Percentiles rank a stretch among this genome's conserved stretches.
phyloP scores from a whole-genome alignment of 2,113 vertebrate species.

The Agelaius phoeniceus region DNA sequence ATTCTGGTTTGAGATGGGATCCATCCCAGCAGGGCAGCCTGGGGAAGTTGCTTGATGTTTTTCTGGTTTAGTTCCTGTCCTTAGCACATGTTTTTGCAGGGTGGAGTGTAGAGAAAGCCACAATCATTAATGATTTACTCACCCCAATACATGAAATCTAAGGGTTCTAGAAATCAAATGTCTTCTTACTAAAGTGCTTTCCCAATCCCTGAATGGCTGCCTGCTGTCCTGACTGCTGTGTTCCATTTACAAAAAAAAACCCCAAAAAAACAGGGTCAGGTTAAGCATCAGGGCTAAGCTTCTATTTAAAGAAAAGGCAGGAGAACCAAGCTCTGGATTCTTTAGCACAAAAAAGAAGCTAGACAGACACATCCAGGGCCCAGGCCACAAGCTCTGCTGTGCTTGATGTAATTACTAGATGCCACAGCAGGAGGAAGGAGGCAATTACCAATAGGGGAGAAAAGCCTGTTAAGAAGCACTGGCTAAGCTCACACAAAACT shows the following conservation, averaged over 20 bases:
- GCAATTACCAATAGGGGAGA: constrained; percentile 47
- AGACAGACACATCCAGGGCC: neutral
- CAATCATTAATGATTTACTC: neutral
- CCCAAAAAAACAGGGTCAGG: neutral
- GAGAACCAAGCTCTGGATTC: neutral
- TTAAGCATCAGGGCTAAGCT: neutral
- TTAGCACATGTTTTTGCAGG: neutral
- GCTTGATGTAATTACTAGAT: constrained; percentile 57
- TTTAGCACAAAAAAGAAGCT: neutral
- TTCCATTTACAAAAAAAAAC: neutral
- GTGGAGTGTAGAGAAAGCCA: neutral
- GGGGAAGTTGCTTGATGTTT: neutral
- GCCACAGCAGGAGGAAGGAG: constrained; percentile 55
- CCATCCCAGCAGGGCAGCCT: neutral
- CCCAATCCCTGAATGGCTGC: neutral
- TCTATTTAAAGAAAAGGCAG: constrained; percentile 19
- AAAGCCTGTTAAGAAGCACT: constrained; percentile 59
- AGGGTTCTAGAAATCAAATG: neutral
- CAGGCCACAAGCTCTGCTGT: constrained; percentile 8
- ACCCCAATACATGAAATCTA: neutral
- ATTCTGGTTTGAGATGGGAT: neutral
- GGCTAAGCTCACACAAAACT: constrained; percentile 55
- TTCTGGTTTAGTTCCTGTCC: neutral
- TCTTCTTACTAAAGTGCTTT: neutral
- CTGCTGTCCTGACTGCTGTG: neutral